phyloP scores from a whole-genome alignment of 2,797 vertebrate genomes.

The Enteromius paludinosus region DNA sequence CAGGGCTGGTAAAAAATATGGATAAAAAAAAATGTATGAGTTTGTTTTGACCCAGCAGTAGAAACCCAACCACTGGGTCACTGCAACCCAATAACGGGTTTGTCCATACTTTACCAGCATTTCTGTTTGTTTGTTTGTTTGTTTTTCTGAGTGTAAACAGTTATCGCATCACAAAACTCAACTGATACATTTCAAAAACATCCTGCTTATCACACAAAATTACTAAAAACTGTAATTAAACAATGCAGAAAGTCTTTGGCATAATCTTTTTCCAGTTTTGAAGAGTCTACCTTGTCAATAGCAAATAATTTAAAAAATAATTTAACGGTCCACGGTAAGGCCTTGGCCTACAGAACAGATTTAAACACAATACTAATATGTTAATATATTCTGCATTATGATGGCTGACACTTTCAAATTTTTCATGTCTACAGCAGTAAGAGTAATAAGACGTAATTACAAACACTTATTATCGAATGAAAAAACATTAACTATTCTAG shows the following conservation, averaged over 20 bases:
- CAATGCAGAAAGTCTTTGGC: not conserved
- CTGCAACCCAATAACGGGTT: too few species aligned
- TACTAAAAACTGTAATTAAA: not conserved
- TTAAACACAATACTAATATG: not conserved
- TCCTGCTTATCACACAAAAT: not conserved
- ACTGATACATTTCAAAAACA: not conserved
- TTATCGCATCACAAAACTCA: not conserved
- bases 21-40: too few species aligned
- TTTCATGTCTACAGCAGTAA: not conserved
- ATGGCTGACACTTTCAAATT: not conserved
- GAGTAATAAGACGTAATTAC: not conserved
- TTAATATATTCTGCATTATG: not conserved
- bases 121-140: too few species aligned
- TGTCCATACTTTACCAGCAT: too few species aligned
- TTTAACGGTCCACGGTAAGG: not conserved
- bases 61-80: too few species aligned
- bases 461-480: not conserved
- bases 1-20: too few species aligned
- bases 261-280: not conserved
- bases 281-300: not conserved
- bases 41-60: too few species aligned
- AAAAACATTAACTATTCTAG: not conserved
- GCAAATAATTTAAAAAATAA: not conserved
- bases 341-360: constrained; percentile 16
- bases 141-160: not conserved